Conservation (phyloP, 2,797 vertebrate genomes). For the Malurus splendens region DNA sequence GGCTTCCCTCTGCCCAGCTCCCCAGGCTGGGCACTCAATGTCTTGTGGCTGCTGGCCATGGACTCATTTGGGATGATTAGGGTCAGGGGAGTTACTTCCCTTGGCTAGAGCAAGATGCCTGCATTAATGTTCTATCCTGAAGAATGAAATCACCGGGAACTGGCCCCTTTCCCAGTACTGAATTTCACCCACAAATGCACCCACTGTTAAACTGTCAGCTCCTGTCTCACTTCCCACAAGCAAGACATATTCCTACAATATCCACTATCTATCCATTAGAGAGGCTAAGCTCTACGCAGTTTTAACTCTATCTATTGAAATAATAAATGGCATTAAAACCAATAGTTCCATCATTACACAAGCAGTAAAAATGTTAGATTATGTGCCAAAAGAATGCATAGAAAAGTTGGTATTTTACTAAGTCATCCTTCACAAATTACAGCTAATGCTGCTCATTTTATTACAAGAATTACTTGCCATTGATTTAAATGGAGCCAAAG, state of each 20-base stretch:
- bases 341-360: background rate
- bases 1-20: background rate
- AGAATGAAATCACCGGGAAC: slow-evolving; percentile 37
- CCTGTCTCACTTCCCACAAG: slow-evolving; percentile 16
- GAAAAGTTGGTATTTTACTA: background rate
- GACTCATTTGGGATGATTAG: background rate
- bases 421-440: background rate
- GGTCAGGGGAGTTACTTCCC: slow-evolving; percentile 12
- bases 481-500: background rate
- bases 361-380: background rate
- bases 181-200: slow-evolving; percentile 45
- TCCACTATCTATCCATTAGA: background rate
- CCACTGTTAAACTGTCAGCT: slow-evolving; percentile 20
- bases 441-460: background rate
- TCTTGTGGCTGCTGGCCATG: slow-evolving; percentile 19
- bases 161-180: slow-evolving; percentile 41
- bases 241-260: background rate
- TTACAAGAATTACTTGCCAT: background rate
- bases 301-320: background rate
- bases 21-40: background rate
- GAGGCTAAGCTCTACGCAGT: background rate
- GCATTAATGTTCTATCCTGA: background rate
- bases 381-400: background rate
- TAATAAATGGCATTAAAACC: background rate
- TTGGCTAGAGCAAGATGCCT: background rate